Evolutionary conservation across 2,888 invertebrate species (phyloP), one percentile per base, ranked within the genome.

Genomic region (Branchipolynoe longqiensis): DNA sequence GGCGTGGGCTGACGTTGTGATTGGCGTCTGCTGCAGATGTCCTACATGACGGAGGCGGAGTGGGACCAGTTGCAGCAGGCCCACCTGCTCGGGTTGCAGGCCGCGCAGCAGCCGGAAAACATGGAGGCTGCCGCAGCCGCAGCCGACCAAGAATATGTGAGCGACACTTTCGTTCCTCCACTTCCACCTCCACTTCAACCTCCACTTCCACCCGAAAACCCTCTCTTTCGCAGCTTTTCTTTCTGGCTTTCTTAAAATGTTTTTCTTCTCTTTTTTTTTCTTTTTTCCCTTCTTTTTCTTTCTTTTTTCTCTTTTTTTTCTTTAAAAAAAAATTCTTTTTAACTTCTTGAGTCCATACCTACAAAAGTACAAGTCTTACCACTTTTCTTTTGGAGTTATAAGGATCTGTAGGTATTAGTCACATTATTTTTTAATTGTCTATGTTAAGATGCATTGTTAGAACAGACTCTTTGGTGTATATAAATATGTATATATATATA

Each of bases 61-160:
- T 99, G 99, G 99, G 98, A 99, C 94, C 97, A 98, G 92, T 94
- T 99, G 87, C 98, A 99, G 91, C 95, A 95, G 88, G 94, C 95
- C 0, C 98, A 98, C 92, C 97, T 97, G 56, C 94, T 98, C 69
- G 97, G 97, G 18, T 48, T 78, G 78, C 78, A 78, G 78, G 25
- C 28, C 33, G 69, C 4, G 78, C 41, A 96, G 97, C 18, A 97
- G 96, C 92, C 78, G 33, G 54, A 54, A 4, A 28, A 78, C 78
- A 48, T 78, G 41, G 78, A 48, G 78, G 48, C 78, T 54, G 73
- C 38, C 22, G n/a, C n/a, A n/a, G 78, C 41, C 22, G 78, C 78
- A 25, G 78, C 78, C n/a, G 78, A 48, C 41, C 48, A 78, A 54
- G 78, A 78, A 48, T 78, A 78, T 78, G 78, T 78, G 78, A 78